Conservation (phyloP, 2,888 invertebrate species). For the Diplazon laetatorius region DNA sequence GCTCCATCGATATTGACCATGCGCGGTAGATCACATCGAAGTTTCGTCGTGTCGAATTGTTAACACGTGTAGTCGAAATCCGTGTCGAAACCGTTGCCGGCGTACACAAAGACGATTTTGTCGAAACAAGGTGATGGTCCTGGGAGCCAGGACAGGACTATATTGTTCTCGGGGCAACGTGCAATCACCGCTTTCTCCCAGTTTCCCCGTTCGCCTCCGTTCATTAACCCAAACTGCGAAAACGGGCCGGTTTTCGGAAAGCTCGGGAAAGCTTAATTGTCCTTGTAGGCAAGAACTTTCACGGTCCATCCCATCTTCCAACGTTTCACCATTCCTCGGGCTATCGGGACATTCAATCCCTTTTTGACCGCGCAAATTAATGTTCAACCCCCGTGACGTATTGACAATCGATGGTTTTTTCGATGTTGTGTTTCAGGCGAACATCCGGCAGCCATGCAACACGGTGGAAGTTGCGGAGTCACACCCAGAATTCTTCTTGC, state of each 20-base stretch:
- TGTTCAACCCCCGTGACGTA: background rate
- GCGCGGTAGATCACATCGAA: too few species aligned
- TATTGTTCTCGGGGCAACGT: background rate
- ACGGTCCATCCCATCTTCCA: background rate
- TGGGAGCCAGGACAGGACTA: too few species aligned
- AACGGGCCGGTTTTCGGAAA: background rate
- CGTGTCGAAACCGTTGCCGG: too few species aligned
- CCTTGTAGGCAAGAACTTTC: slow-evolving; percentile 8
- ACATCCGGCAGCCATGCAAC: slow-evolving; percentile 93
- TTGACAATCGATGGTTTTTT: slow-evolving; percentile 27
- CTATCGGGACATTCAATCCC: background rate
- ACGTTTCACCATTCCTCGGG: background rate
- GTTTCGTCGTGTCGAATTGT: too few species aligned
- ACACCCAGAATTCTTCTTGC: slow-evolving; percentile 77
- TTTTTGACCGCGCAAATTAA: background rate
- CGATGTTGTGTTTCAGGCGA: slow-evolving; percentile 85
- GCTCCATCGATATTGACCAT: too few species aligned
- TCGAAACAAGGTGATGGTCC: too few species aligned
- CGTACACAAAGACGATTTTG: too few species aligned
- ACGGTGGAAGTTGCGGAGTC: slow-evolving; percentile 78
- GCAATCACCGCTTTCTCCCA: slow-evolving; percentile 4
- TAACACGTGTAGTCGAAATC: too few species aligned
- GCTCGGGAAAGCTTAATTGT: slow-evolving; percentile 13
- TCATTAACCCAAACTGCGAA: slow-evolving; percentile 1
- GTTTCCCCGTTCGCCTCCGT: background rate